These are phyloP conservation scores for Campoletis sonorensis DNA, from an alignment of 1,140 invertebrate species.

Conservation along the genomic window DNA sequence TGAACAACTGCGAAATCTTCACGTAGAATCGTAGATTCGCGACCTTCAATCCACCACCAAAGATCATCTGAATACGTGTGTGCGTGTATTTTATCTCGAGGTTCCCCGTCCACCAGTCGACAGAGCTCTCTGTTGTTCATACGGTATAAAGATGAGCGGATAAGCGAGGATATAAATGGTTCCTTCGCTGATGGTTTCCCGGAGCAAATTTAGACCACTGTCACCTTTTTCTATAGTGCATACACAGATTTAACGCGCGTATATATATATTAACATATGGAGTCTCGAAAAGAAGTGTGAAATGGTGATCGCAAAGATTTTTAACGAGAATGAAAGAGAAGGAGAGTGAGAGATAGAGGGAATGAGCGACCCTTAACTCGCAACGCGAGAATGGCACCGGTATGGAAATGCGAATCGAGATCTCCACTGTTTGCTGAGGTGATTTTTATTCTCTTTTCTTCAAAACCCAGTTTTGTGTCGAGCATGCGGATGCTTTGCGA, in stretches of 20 bases:
- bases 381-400: conserved; percentile 67
- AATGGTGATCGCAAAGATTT: background rate
- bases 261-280: conserved; percentile 16
- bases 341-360: conserved; percentile 42
- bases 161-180: conserved; percentile 58
- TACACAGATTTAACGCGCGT: background rate
- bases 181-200: conserved; percentile 47
- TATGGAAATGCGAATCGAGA: conserved; percentile 70
- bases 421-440: conserved; percentile 19
- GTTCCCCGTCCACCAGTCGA: background rate
- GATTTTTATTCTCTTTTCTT: conserved; percentile 32
- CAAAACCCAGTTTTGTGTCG: conserved; percentile 20
- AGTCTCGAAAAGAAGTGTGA: conserved; percentile 12
- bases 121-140: background rate
- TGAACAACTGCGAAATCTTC: background rate
- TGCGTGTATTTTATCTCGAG: conserved; percentile 11
- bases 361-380: conserved; percentile 59
- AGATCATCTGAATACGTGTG: background rate
- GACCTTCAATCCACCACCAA: conserved; percentile 11
- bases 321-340: conserved; percentile 1
- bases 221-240: conserved; percentile 28
- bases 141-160: conserved; percentile 43
- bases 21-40: background rate
- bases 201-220: conserved; percentile 68
- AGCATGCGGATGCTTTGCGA: background rate